A percentile compares a stretch with the other conserved stretches of the same genome.
These are phyloP conservation scores for Tetropium fuscum DNA, from an alignment of 2,888 invertebrate genomes.

Conservation along the genomic window DNA sequence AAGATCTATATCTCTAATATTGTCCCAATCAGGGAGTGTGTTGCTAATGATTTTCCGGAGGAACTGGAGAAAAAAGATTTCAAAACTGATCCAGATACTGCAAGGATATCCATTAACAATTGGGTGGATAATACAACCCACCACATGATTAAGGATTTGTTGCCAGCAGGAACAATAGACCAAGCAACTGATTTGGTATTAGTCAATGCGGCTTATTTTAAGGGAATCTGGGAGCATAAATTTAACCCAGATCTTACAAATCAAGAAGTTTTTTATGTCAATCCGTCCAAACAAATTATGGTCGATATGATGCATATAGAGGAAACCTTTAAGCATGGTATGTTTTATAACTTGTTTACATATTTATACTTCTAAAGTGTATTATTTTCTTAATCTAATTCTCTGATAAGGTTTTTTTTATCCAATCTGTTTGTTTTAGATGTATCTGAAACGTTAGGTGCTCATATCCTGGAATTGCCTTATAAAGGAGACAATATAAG, in stretches of 20 bases:
- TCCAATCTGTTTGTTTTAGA: constrained; percentile 68
- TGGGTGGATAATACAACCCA: constrained; percentile 84
- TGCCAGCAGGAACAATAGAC: constrained; percentile 75
- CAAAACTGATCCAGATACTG: constrained; percentile 69
- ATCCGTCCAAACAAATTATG: constrained; percentile 76
- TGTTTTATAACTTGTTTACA: too few species aligned
- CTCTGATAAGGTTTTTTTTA: background rate
- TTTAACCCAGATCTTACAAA: constrained; percentile 79
- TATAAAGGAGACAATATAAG: constrained; percentile 87
- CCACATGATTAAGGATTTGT: constrained; percentile 80
- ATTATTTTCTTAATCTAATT: too few species aligned
- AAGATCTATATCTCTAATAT: constrained; percentile 77
- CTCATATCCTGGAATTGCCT: constrained; percentile 86
- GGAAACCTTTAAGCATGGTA: constrained; percentile 84
- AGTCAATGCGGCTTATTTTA: constrained; percentile 92
- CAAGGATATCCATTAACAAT: constrained; percentile 76
- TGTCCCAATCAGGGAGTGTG: constrained; percentile 74
- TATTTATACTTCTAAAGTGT: too few species aligned
- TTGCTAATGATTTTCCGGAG: constrained; percentile 73
- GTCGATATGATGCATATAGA: constrained; percentile 92
- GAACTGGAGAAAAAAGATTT: constrained; percentile 78
- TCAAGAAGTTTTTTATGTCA: constrained; percentile 81
- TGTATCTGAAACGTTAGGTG: constrained; percentile 80
- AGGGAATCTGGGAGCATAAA: constrained; percentile 86
- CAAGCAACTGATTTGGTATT: constrained; percentile 78